Evolutionary conservation across 2,113 vertebrate genomes (phyloP), one percentile per base, ranked within the genome.

Genomic region (Cephalopterus ornatus): DNA sequence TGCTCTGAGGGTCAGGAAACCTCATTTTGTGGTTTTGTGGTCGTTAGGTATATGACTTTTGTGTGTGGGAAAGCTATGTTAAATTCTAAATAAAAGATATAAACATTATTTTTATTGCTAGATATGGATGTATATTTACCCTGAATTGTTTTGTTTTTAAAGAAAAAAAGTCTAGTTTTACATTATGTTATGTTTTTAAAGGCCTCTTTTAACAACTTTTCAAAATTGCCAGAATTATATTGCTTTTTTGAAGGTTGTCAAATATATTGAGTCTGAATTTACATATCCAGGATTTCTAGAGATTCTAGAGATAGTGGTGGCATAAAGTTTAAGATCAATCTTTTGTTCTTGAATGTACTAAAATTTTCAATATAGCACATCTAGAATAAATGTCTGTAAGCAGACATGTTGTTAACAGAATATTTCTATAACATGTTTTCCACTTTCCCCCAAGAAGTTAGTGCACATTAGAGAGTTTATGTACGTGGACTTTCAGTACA

Each of bases 371-470:
- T 70, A 11, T 26, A 67, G 4, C 15, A 46, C 7, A 19, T 58
- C 5, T 14, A 70, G 59, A 59, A 17, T 76, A 75, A 72, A 33
- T 30, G 27, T 59, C 3, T 1, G 22, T 44, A 76, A 68, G 11
- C 26, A 93, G 14, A 16, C 33, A 62, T 3, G 2, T 24, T 70
- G 24, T 63, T 79, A 81, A 63, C n/a, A 78, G 32, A 62, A 17
- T 49, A 63, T 66, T 84, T 71, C 46, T 70, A 3, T 49, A 68
- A 15, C 1, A 53, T 50, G 59, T 59, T 32, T 26, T 7, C 7
- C 11, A 2, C 0, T 8, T 17, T 53, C 8, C 9, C 3, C 5
- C 7, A 37, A 8, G 5, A 12, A 70, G 3, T 42, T 70, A 63
- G 11, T 39, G 18, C 11, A 22, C 81, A 12, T 71, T 72, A 59